Evolutionary conservation across 1,140 invertebrate species (phyloP).

Genomic region (Lepidurus arcticus): DNA sequence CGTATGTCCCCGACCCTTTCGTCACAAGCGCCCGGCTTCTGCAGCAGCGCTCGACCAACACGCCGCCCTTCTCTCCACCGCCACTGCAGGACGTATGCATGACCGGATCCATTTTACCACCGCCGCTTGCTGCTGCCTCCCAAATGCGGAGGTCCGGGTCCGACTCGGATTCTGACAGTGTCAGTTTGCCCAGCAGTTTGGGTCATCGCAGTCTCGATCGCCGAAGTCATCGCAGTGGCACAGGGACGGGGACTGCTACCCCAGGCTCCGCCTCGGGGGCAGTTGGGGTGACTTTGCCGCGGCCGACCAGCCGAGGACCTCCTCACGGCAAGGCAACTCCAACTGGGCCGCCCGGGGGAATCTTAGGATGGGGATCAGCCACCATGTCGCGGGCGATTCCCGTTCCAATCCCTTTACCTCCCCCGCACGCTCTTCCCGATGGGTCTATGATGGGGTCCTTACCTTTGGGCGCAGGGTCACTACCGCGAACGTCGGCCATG

Average conservation of each 20-base stretch:
- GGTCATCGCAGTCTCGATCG: background rate
- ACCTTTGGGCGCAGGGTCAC: background rate
- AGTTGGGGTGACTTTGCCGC: background rate
- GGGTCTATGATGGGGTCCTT: background rate
- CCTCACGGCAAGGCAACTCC: background rate
- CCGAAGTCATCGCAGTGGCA: background rate
- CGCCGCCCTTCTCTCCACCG: background rate
- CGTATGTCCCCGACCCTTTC: background rate
- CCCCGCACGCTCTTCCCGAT: background rate
- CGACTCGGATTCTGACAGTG: background rate
- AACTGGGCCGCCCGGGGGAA: background rate
- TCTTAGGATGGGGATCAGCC: background rate
- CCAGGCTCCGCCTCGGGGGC: background rate
- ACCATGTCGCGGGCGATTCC: background rate
- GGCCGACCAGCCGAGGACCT: background rate
- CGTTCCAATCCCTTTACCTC: background rate
- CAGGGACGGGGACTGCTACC: background rate
- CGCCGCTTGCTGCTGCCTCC: conserved; percentile 15
- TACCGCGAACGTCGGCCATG: background rate
- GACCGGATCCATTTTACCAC: conserved; percentile 4
- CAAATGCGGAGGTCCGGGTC: background rate
- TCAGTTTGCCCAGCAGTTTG: conserved; percentile 2
- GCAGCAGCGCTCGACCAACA: background rate
- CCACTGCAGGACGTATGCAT: conserved; percentile 12
- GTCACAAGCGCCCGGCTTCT: background rate